A percentile compares a stretch with the other conserved stretches of the same genome.
Conservation (phyloP, 2,113 vertebrate species). For the Chloebia gouldiae region DNA sequence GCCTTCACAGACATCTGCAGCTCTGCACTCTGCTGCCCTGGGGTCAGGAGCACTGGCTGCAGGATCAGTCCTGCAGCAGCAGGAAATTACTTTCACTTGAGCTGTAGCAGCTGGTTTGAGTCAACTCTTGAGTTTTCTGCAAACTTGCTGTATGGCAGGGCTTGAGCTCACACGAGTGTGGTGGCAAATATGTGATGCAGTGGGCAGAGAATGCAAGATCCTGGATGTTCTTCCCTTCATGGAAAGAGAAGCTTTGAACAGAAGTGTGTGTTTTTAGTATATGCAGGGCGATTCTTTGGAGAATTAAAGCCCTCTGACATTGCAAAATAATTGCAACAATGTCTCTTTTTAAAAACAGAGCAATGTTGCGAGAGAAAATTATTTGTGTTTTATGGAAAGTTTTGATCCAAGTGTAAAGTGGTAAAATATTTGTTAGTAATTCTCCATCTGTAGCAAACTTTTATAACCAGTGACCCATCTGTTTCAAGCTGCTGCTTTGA, state of each 20-base stretch:
- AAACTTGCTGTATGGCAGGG: neutral
- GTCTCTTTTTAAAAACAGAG: neutral
- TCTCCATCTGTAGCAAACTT: slow-evolving; percentile 68
- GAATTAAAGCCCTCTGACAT: neutral
- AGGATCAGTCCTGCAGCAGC: neutral
- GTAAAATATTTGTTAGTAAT: slow-evolving; percentile 46
- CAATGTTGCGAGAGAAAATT: neutral
- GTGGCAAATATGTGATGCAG: neutral
- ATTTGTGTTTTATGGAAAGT: slow-evolving; percentile 50
- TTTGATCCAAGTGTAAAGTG: slow-evolving; percentile 59
- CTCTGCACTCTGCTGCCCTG: accelerated
- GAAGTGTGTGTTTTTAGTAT: neutral
- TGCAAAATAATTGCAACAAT: slow-evolving; percentile 11
- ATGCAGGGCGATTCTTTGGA: neutral
- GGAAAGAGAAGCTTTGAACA: neutral
- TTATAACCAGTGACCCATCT: slow-evolving; percentile 65
- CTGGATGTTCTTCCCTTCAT: neutral
- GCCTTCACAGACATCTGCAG: neutral
- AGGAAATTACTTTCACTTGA: neutral
- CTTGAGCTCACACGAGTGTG: neutral
- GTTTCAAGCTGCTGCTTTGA: slow-evolving; percentile 54
- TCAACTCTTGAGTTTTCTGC: neutral
- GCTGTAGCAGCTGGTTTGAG: neutral
- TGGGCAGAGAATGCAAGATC: neutral
- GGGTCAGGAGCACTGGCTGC: neutral